phyloP scores from a whole-genome alignment of 2,888 invertebrate species.

The Nomada ferruginata region DNA sequence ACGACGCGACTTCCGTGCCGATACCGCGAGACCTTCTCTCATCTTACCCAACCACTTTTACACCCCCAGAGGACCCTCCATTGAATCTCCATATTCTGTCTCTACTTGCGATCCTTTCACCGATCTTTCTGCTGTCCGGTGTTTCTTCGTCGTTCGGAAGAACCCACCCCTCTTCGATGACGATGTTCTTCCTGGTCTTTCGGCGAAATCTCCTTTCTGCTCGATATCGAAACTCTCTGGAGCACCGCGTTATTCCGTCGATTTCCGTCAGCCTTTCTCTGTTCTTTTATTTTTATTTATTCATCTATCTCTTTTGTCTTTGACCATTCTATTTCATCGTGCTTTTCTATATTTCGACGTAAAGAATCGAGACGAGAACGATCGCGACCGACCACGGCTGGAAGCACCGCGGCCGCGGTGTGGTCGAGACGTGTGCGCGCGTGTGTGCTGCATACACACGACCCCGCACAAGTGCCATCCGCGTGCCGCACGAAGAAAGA shows the following conservation, averaged over 20 bases:
- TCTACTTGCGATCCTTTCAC: constrained; percentile 30
- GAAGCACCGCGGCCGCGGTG: constrained; percentile 23
- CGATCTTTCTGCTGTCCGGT: background rate
- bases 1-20: constrained; percentile 80
- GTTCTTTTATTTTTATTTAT: too few species aligned
- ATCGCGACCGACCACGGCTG: constrained; percentile 32
- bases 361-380: constrained; percentile 14
- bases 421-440: constrained; percentile 24
- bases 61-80: constrained; percentile 3
- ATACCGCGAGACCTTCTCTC: constrained; percentile 69
- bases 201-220: background rate
- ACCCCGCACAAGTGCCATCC: constrained; percentile 6
- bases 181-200: background rate
- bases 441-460: constrained; percentile 7
- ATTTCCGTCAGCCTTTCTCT: too few species aligned
- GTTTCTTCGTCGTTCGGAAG: constrained; percentile 3
- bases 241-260: too few species aligned
- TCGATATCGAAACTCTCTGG: background rate
- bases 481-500: constrained; percentile 19
- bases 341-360: too few species aligned
- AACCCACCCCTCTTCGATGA: background rate
- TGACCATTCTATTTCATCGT: background rate
- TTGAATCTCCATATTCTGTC: constrained; percentile 9
- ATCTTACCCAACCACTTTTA: constrained; percentile 43
- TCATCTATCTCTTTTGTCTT: too few species aligned